Base-by-base conservation (phyloP, 2,888 invertebrate species). In the Stictocephala bisonia region DNA sequence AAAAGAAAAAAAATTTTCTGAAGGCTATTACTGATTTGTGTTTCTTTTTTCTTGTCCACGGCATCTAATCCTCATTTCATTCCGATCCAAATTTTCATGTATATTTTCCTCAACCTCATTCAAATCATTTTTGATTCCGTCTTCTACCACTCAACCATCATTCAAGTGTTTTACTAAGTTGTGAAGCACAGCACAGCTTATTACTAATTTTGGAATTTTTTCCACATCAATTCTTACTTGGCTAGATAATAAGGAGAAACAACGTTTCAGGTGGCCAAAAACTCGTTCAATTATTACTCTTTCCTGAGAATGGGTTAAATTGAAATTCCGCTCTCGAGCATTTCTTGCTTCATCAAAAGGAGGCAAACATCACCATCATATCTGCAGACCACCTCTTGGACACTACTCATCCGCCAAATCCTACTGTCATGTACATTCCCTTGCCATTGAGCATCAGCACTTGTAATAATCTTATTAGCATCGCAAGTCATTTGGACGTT, bases 401-500 rank as follows among this genome's bases (percentile, higher is more conserved):
- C 40, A n/a, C n/a, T 3, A 29, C 67, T 68, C 9, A n/a, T 9
- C 7, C 50, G 67, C 48, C 50, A 68, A 41, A 68, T 68, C 18
- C 50, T 68, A 18, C 18, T 11, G 31, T 50, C 67, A 26, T 68
- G 27, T 27, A 68, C 48, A 68, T 29, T 48, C 15, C 67, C 58
- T 58, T 48, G 31, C 50, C 67, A 68, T 27, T 68, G 67, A 26
- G 67, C 41, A 22, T 68, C 50, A 48, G 50, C 50, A 50, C 15
- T 26, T 29, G 50, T 68, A 27, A 58, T 26, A n/a, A n/a, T n/a
- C n/a, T n/a, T n/a, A n/a, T n/a, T n/a, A 20, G 53, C 53, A 29
- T 69, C 69, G 22, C 69, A 69, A 50, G 69, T 53, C 31, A 22
- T 31, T 26, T 69, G 69, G 9, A 69, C 18, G 22, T 53, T 69